Evolutionary conservation across 1,140 invertebrate species (phyloP).

Genomic region (Rhyzopertha dominica): DNA sequence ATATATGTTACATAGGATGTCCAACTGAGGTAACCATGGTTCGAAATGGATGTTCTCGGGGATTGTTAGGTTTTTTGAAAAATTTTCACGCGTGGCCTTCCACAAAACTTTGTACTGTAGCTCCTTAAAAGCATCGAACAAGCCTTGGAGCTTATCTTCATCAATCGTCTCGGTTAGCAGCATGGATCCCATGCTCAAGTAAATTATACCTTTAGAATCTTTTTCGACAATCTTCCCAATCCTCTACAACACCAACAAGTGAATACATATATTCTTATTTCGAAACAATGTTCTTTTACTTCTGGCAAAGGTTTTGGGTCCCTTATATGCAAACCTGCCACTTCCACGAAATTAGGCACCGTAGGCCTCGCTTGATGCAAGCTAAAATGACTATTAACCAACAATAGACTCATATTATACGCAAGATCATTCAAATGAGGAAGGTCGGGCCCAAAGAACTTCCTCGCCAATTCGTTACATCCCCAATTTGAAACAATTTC

Average conservation of each 20-base stretch:
- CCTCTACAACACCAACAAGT: too few species aligned
- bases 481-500: too few species aligned
- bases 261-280: too few species aligned
- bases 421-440: conserved; percentile 25
- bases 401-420: conserved; percentile 27
- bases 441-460: conserved; percentile 32
- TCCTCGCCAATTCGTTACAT: conserved; percentile 14
- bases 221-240: conserved; percentile 23
- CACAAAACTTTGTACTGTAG: conserved; percentile 59
- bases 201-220: conserved; percentile 43
- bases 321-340: conserved; percentile 34
- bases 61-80: conserved; percentile 37
- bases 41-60: conserved; percentile 56
- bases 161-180: conserved; percentile 41
- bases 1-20: conserved; percentile 57
- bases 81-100: conserved; percentile 53
- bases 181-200: conserved; percentile 48
- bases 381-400: conserved; percentile 43
- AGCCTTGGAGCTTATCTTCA: conserved; percentile 33
- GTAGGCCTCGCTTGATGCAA: conserved; percentile 37
- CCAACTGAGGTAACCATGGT: conserved; percentile 67
- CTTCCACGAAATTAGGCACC: conserved; percentile 44
- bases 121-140: conserved; percentile 52
- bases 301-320: conserved; percentile 23
- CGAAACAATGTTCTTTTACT: too few species aligned